Evolutionary conservation across 2,113 vertebrate genomes (phyloP).

Genomic region (Patagioenas fasciata): DNA sequence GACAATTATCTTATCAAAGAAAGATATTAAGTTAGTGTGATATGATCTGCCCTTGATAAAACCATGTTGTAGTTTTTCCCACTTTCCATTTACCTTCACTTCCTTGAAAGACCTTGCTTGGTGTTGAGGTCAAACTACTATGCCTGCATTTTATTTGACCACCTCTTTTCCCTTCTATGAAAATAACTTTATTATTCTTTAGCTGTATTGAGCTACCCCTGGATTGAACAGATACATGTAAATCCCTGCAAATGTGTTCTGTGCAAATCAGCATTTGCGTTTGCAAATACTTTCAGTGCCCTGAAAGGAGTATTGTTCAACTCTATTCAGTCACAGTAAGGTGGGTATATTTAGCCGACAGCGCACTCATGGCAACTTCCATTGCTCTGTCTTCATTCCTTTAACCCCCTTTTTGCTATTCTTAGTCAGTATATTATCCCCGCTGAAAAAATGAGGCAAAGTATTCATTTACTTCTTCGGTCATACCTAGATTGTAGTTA

Average conservation of each 20-base stretch:
- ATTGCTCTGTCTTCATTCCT: not conserved
- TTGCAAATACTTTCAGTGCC: not conserved
- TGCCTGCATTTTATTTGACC: not conserved
- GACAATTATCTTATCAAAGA: constrained; percentile 57
- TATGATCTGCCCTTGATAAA: constrained; percentile 50
- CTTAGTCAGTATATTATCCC: not conserved
- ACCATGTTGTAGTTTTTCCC: not conserved
- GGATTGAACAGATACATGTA: not conserved
- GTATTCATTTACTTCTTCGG: not conserved
- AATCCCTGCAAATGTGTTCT: not conserved
- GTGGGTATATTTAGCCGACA: not conserved
- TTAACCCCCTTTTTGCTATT: not conserved
- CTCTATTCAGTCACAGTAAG: not conserved
- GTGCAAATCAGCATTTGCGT: not conserved
- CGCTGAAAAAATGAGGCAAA: not conserved
- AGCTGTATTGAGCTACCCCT: not conserved
- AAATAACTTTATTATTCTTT: not conserved
- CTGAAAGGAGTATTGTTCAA: not conserved
- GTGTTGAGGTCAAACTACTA: constrained; percentile 11
- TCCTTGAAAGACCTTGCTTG: constrained; percentile 3
- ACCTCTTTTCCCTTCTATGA: not conserved
- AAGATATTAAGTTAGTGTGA: constrained; percentile 50
- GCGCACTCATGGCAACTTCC: not conserved
- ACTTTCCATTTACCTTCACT: constrained; percentile 15
- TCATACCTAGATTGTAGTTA: not conserved